A percentile compares a stretch with the other conserved stretches of the same genome.
These are phyloP conservation scores for Syndactyla subalaris DNA, from an alignment of 2,797 vertebrate species.

Conservation along the genomic window DNA sequence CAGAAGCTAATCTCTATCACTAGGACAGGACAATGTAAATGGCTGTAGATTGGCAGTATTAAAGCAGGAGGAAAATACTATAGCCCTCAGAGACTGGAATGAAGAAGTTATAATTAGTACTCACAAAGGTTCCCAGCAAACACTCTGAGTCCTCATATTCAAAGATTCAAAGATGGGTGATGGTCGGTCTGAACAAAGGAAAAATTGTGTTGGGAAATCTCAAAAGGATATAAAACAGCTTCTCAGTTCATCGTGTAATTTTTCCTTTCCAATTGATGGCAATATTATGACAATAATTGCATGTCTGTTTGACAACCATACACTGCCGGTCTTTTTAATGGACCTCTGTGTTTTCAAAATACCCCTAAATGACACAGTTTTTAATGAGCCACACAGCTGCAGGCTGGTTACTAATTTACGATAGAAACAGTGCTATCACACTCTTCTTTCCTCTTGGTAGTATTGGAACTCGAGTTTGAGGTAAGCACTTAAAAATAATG, in stretches of 20 bases:
- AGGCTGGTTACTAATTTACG: conserved; percentile 28
- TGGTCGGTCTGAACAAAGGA: conserved; percentile 32
- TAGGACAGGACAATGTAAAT: background rate
- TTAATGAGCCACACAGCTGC: conserved; percentile 68
- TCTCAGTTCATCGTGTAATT: conserved; percentile 44
- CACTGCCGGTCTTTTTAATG: conserved; percentile 55
- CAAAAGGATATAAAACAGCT: conserved; percentile 27
- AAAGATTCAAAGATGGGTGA: background rate
- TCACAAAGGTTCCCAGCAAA: background rate
- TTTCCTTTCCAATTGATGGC: conserved; percentile 27
- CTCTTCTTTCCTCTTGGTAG: background rate
- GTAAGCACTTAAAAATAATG: background rate
- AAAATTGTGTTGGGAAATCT: conserved; percentile 31
- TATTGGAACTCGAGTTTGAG: background rate
- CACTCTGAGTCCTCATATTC: background rate
- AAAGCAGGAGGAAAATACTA: background rate
- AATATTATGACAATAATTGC: conserved; percentile 70
- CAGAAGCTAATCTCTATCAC: background rate
- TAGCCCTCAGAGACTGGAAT: background rate
- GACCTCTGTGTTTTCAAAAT: conserved; percentile 69
- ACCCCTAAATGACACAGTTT: conserved; percentile 63
- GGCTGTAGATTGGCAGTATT: accelerated
- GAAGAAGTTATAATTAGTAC: background rate
- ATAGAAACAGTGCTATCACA: background rate
- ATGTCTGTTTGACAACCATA: conserved; percentile 53